These are phyloP conservation scores for Hippocampus zosterae DNA, from an alignment of 2,113 vertebrate species.

Conservation along the genomic window DNA sequence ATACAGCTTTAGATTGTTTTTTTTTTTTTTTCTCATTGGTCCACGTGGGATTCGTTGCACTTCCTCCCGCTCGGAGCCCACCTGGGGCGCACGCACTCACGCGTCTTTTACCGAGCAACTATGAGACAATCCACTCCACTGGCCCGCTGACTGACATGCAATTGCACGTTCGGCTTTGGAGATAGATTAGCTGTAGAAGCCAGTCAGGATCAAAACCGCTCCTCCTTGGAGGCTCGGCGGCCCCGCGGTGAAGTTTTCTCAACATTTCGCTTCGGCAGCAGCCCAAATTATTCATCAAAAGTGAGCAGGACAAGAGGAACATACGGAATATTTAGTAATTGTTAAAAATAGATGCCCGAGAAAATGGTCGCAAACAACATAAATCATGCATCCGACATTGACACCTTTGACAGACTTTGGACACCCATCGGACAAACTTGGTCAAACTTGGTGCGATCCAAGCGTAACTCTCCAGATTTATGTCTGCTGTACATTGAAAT, in stretches of 20 bases:
- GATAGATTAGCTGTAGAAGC: constrained; percentile 22
- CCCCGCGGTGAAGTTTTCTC: neutral
- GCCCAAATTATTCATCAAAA: constrained; percentile 45
- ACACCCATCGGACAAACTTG: constrained; percentile 45
- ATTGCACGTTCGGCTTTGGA: constrained; percentile 18
- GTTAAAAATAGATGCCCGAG: constrained; percentile 14
- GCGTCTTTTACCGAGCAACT: constrained; percentile 10
- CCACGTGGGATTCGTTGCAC: neutral
- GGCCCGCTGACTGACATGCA: constrained; percentile 41
- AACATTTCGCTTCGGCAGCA: neutral
- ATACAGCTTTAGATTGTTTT: neutral
- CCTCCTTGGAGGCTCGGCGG: constrained; percentile 1
- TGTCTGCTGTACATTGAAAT: no score
- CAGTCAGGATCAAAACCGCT: constrained; percentile 42
- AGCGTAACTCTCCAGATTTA: neutral
- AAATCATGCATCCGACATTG: constrained; percentile 39
- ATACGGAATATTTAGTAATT: constrained; percentile 28
- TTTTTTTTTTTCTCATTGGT: neutral
- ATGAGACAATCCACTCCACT: constrained; percentile 16
- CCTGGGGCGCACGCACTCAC: constrained; percentile 29
- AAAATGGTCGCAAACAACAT: constrained; percentile 22
- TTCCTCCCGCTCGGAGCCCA: constrained; percentile 13
- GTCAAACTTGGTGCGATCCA: constrained; percentile 45
- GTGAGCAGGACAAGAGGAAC: constrained; percentile 21
- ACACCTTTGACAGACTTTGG: constrained; percentile 24